Percentiles rank a stretch among this genome's conserved stretches.
phyloP scores from a whole-genome alignment of 2,797 vertebrate species.

The Myripristis jacobus region DNA sequence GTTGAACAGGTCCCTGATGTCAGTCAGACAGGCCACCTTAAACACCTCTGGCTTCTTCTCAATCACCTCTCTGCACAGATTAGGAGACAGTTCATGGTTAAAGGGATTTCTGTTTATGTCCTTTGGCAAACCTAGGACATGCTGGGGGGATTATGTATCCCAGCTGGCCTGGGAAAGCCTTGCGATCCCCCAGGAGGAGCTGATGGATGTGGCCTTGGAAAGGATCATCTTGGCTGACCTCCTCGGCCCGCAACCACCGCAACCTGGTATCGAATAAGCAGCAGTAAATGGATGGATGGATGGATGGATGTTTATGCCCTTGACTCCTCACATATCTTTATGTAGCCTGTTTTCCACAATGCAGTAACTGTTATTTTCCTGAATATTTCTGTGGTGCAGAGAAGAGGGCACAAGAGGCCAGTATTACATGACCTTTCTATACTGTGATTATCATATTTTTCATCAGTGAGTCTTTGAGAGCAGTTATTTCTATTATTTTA shows the following conservation, averaged over 20 bases:
- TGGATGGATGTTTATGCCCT: background rate
- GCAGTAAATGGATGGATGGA: no score
- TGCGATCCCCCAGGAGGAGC: no score
- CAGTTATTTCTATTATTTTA: background rate
- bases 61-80: slow-evolving; percentile 90
- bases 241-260: no score
- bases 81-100: slow-evolving; percentile 16
- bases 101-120: background rate
- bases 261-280: no score
- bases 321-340: background rate
- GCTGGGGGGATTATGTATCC: no score
- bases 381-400: background rate
- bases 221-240: no score
- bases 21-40: slow-evolving; percentile 92
- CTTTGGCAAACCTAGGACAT: no score
- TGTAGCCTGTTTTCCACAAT: background rate
- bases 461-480: no score
- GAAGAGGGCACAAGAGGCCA: slow-evolving; percentile 25
- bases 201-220: no score
- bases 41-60: slow-evolving; percentile 96
- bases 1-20: slow-evolving; percentile 91
- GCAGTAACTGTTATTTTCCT: background rate
- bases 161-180: no score
- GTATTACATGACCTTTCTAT: background rate
- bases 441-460: no score